These are phyloP conservation scores for Phoenicopterus ruber DNA, from an alignment of 2,113 vertebrate species.

Conservation along the genomic window DNA sequence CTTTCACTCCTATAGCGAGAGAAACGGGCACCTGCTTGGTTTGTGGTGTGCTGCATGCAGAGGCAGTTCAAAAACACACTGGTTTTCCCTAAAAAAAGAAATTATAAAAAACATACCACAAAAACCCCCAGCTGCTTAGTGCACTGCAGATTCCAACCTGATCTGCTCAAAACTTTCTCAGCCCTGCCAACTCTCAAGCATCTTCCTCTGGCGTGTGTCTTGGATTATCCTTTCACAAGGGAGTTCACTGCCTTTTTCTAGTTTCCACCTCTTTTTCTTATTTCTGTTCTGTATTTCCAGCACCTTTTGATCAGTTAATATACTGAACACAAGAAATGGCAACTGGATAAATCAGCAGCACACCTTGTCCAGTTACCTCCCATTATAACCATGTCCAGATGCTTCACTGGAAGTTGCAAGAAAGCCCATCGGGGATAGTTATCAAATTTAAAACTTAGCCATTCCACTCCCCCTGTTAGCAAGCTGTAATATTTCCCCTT, in stretches of 20 bases:
- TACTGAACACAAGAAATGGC: background rate
- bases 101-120: background rate
- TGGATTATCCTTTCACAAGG: background rate
- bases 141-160: background rate
- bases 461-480: background rate
- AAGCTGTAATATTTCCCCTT: background rate
- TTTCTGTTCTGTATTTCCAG: constrained; percentile 27
- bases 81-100: background rate
- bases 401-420: background rate
- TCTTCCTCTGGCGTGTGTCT: background rate
- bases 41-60: background rate
- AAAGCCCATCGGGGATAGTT: background rate
- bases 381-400: background rate
- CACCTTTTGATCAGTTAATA: background rate
- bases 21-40: background rate
- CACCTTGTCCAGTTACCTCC: background rate
- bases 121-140: background rate
- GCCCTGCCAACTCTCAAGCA: background rate
- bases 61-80: background rate
- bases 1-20: background rate
- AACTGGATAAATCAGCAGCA: constrained; percentile 8
- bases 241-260: background rate
- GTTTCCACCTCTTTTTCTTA: background rate
- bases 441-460: background rate
- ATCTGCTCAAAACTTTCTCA: background rate